Percentiles rank a stretch among this genome's conserved stretches.
Evolutionary conservation across 1,140 invertebrate genomes (phyloP).

Genomic region (Ganaspis sp.): DNA sequence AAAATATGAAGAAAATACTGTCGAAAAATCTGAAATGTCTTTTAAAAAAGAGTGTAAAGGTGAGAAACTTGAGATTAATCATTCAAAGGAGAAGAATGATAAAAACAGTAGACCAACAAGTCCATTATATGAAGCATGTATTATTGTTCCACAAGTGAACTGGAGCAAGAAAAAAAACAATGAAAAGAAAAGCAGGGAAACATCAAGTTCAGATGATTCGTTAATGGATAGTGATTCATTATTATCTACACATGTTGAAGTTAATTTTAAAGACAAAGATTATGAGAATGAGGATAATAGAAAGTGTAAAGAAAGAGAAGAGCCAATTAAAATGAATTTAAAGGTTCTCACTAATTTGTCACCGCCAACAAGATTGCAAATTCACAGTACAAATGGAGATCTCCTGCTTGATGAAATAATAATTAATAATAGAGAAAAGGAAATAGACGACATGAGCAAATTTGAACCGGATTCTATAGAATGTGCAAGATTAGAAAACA

Average conservation of each 20-base stretch:
- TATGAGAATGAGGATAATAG: conserved; percentile 37
- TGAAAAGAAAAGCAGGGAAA: conserved; percentile 57
- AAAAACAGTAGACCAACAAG: conserved; percentile 77
- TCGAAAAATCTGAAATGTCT: no score
- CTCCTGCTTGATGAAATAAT: conserved; percentile 68
- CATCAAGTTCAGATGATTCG: conserved; percentile 66
- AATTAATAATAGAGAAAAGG: conserved; percentile 61
- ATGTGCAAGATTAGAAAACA: conserved; percentile 40
- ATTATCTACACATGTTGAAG: conserved; percentile 77
- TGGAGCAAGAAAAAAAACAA: conserved; percentile 76
- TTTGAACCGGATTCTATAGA: conserved; percentile 75
- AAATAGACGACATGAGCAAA: conserved; percentile 56
- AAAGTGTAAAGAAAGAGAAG: no score
- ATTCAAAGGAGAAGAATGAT: conserved; percentile 62
- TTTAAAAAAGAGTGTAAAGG: no score
- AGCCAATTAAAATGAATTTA: not conserved
- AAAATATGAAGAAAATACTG: conserved; percentile 31
- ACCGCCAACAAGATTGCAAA: conserved; percentile 67
- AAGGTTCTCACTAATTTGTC: conserved; percentile 56
- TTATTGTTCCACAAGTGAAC: conserved; percentile 81
- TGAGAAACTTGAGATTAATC: conserved; percentile 5
- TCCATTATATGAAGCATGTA: conserved; percentile 80
- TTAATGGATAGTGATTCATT: conserved; percentile 81
- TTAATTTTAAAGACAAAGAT: conserved; percentile 52
- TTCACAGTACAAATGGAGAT: conserved; percentile 68